phyloP scores from a whole-genome alignment of 1,140 invertebrate species.

The Phenacoccus solenopsis region DNA sequence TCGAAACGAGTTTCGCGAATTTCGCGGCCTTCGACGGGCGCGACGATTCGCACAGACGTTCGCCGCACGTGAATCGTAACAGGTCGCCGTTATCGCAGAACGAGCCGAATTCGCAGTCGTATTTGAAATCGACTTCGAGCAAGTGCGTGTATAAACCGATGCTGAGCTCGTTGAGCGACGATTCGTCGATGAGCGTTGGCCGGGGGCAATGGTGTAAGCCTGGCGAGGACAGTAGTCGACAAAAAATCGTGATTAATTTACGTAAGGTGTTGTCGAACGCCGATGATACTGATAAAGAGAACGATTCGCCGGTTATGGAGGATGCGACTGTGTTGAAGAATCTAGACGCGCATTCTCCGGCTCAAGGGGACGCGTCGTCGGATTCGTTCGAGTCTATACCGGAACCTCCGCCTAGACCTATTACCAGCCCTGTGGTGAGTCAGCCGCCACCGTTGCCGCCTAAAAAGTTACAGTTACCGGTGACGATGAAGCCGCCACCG shows the following conservation, averaged over 20 bases:
- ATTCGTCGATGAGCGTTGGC: background rate
- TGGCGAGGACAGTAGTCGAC: background rate
- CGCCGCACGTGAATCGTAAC: background rate
- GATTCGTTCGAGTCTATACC: constrained; percentile 41
- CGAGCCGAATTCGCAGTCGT: background rate
- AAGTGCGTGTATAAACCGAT: background rate
- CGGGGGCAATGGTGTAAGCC: background rate
- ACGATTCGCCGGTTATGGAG: constrained; percentile 26
- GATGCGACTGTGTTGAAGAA: constrained; percentile 24
- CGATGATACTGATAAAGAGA: constrained; percentile 23
- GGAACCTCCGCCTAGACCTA: constrained; percentile 54
- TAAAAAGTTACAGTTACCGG: constrained; percentile 48
- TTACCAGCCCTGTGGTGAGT: constrained; percentile 37
- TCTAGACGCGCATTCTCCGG: constrained; percentile 23
- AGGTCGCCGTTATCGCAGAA: background rate
- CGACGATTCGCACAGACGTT: background rate
- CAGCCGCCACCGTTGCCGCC: constrained; percentile 73
- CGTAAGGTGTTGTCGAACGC: constrained; percentile 5
- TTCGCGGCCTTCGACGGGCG: background rate
- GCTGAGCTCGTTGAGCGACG: background rate
- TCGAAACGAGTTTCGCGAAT: constrained; percentile 11
- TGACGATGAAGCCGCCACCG: constrained; percentile 43
- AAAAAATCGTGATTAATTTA: constrained; percentile 8
- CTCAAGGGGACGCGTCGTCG: constrained; percentile 1
- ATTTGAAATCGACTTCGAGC: background rate